Evolutionary conservation across 2,888 invertebrate genomes (phyloP), one percentile per base, ranked within the genome.

Genomic region (Protonemura montana): DNA sequence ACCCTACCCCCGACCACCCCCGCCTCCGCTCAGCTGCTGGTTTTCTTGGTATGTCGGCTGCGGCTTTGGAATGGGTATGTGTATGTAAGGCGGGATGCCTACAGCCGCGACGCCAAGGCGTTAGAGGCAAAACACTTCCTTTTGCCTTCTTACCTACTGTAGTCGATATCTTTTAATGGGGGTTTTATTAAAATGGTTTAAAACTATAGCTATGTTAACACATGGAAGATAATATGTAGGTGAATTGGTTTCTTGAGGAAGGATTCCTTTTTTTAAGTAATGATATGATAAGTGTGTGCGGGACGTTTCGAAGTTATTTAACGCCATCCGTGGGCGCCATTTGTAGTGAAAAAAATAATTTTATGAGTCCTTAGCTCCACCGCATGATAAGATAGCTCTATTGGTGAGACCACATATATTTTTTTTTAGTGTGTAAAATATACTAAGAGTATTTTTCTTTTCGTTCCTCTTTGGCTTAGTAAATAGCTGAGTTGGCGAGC

Each of bases 61-160:
- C 21, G 59, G 59, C 59, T 59, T 59, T 59, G 59, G 59, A 59
- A 59, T 59, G 59, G 59, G 42, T 41, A n/a, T 35, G 83, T 27
- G 83, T 83, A 41, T 35, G 83, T 7, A n/a, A 26, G 83, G 35
- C 30, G 35, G 35, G 83, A n/a, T 21, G 41, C 10, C 10, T 28
- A 16, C 2, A 10, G 83, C 16, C 7, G 13, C 83, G 59, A 13
- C 16, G 59, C 13, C 13, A 13, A 59, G 59, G 59, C 59, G 59
- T 59, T 13, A 13, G 1, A 26, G 16, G 81, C 29, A 16, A 80
- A 80, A 80, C 29, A 80, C 29, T 42, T 25, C 83, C 83, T 42
- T 26, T n/a, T 26, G 35, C 6, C 59, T 59, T 13, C 16, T 10
- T 13, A 59, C 59, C 3, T n/a, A n/a, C n/a, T n/a, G n/a, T n/a